Conservation (phyloP, 1,140 invertebrate species). For the Drosophila murphyi region DNA sequence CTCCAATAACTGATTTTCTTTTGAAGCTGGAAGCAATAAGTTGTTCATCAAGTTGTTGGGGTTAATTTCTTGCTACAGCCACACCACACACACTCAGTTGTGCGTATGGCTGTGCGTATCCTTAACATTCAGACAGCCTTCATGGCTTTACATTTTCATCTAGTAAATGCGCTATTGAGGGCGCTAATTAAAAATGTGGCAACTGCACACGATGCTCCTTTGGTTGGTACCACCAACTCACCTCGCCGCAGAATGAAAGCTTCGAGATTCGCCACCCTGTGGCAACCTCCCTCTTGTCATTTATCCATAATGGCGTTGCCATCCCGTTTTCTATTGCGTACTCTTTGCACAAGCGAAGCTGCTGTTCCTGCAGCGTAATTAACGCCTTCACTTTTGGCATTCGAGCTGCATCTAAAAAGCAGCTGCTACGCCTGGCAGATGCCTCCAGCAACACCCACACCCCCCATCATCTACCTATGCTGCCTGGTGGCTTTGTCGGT, state of each 20-base stretch:
- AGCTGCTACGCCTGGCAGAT: conserved; percentile 29
- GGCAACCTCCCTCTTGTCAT: conserved; percentile 37
- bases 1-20: background rate
- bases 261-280: background rate
- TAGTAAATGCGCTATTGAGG: conserved; percentile 80
- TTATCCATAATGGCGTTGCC: conserved; percentile 64
- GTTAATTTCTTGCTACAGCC: conserved; percentile 18
- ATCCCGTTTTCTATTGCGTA: conserved; percentile 67
- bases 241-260: conserved; percentile 9
- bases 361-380: conserved; percentile 53
- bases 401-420: conserved; percentile 44
- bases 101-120: background rate
- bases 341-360: conserved; percentile 7
- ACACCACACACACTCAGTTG: conserved; percentile 8
- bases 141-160: conserved; percentile 36
- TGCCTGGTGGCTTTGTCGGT: conserved; percentile 53
- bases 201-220: conserved; percentile 59
- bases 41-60: conserved; percentile 1
- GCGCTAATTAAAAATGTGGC: conserved; percentile 82
- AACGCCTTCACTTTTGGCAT: conserved; percentile 76
- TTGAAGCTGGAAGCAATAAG: background rate
- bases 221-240: conserved; percentile 5
- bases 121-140: conserved; percentile 13
- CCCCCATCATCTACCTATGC: background rate
- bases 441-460: conserved; percentile 3